phyloP scores from a whole-genome alignment of 2,888 invertebrate species.

The Adineta ricciae region DNA sequence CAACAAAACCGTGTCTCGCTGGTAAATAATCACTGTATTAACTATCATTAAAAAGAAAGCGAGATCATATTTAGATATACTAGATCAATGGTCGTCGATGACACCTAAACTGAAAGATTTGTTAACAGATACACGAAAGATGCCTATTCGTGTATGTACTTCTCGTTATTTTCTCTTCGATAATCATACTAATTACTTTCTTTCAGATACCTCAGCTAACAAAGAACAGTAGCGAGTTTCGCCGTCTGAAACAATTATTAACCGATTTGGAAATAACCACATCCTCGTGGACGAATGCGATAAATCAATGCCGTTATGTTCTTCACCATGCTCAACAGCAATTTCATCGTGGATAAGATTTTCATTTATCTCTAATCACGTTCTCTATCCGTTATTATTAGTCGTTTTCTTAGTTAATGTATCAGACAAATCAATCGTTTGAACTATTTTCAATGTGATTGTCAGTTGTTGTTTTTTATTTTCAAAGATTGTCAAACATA shows the following conservation, averaged over 20 bases:
- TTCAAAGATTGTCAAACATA: too few species aligned
- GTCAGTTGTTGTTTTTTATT: too few species aligned
- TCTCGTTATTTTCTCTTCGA: neutral
- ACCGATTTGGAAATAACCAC: neutral
- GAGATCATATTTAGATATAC: conserved; percentile 3
- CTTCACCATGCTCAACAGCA: conserved; percentile 3
- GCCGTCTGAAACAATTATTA: neutral
- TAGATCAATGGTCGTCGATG: neutral
- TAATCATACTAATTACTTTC: neutral
- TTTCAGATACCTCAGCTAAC: neutral
- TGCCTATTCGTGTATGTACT: neutral
- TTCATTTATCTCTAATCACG: neutral
- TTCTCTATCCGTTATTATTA: neutral
- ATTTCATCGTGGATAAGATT: neutral
- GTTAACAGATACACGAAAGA: neutral
- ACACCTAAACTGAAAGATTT: neutral
- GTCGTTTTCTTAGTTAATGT: too few species aligned
- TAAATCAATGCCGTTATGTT: neutral
- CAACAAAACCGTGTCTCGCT: neutral
- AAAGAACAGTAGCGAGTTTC: neutral
- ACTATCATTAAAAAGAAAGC: too few species aligned
- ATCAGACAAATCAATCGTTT: too few species aligned
- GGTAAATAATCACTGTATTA: neutral
- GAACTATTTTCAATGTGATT: too few species aligned
- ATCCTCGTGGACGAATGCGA: neutral